A percentile compares a stretch with the other conserved stretches of the same genome.
Conservation (phyloP, 2,113 vertebrate species). For the Neodontobutis hainanensis region DNA sequence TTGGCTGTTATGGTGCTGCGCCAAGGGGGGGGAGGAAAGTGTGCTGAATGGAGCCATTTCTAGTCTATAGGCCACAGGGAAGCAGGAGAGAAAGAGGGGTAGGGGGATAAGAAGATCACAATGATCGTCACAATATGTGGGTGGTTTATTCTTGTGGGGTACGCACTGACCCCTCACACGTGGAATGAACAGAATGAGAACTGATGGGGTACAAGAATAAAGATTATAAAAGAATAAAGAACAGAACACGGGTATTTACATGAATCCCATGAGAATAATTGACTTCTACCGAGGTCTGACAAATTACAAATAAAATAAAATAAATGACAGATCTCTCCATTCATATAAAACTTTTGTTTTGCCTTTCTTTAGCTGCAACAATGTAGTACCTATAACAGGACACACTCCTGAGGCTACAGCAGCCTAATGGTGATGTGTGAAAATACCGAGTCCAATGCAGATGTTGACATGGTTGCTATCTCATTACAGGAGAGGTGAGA, state of each 20-base stretch:
- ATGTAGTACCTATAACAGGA: background rate
- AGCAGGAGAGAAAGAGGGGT: constrained; percentile 29
- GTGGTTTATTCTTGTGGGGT: constrained; percentile 71
- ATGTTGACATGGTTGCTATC: constrained; percentile 23
- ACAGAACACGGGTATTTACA: constrained; percentile 26
- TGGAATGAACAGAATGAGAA: constrained; percentile 70
- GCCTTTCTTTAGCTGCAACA: constrained; percentile 19
- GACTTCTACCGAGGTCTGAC: no score
- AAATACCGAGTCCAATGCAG: constrained; percentile 46
- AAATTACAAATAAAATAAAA: no score
- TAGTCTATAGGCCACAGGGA: constrained; percentile 68
- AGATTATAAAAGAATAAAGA: constrained; percentile 48
- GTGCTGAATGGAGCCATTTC: constrained; percentile 67
- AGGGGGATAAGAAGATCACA: constrained; percentile 57
- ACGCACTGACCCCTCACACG: constrained; percentile 70
- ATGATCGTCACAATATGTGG: constrained; percentile 73
- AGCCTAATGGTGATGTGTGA: constrained; percentile 29
- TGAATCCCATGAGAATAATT: no score
- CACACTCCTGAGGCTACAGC: constrained; percentile 5
- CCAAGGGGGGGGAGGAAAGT: constrained; percentile 56
- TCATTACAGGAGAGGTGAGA: constrained; percentile 39
- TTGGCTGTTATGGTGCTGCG: constrained; percentile 60
- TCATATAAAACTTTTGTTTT: background rate
- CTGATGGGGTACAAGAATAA: constrained; percentile 63
- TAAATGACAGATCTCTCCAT: background rate